These are phyloP conservation scores for Protophormia terraenovae DNA, from an alignment of 2,888 invertebrate species.

Conservation along the genomic window DNA sequence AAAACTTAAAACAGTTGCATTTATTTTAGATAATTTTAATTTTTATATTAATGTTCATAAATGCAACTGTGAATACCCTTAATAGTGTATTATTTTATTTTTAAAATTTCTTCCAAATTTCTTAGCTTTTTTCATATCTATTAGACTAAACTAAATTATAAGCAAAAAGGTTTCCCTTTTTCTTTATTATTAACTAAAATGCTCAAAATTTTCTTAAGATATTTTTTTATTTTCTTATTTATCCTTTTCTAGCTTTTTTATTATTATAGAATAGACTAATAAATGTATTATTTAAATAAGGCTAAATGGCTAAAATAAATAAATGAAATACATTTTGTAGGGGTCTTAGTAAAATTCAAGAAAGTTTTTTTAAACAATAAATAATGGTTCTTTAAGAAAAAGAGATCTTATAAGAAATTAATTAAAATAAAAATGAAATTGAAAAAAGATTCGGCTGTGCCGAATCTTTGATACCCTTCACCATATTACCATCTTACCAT, in stretches of 20 bases:
- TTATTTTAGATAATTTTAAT: neutral
- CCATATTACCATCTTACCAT: too few species aligned
- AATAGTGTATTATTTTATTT: neutral
- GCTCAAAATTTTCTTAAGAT: neutral
- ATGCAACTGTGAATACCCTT: neutral
- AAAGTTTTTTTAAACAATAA: too few species aligned
- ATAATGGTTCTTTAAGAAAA: too few species aligned
- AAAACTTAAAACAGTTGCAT: neutral
- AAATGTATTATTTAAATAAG: neutral
- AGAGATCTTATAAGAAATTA: too few species aligned
- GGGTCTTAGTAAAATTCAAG: neutral
- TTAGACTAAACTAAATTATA: neutral
- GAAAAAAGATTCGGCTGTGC: too few species aligned
- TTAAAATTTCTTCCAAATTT: neutral
- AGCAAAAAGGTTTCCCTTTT: slow-evolving; percentile 39
- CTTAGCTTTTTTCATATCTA: neutral
- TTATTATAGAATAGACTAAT: neutral
- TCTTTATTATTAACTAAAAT: slow-evolving; percentile 5
- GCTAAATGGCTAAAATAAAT: neutral
- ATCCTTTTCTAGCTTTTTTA: neutral
- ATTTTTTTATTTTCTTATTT: neutral
- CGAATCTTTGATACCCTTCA: too few species aligned
- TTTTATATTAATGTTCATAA: neutral
- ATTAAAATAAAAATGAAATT: too few species aligned
- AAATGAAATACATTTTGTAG: neutral